Evolutionary conservation across 2,797 vertebrate species (phyloP), one percentile per base, ranked within the genome.

Genomic region (Mus caroli): DNA sequence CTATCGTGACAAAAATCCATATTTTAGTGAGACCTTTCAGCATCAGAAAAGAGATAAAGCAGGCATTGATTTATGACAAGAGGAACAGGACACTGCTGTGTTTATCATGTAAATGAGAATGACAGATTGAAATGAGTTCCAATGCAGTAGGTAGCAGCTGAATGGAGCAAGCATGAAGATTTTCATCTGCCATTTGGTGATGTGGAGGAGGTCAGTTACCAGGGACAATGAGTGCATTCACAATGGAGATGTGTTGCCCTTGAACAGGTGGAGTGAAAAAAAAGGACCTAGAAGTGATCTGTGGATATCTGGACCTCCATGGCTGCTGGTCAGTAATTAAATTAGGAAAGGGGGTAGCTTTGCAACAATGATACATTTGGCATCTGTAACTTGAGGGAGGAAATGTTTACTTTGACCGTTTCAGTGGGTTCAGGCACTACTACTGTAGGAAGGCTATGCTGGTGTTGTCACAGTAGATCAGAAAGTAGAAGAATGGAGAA

Each of bases 141-240:
- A 84, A 31, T 56, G 52, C 20, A 37, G 3, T 73, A 24, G 50
- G 54, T 13, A 52, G 2, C 22, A 64, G 60, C 19, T 64, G 60
- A 91, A n/a, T 40, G 22, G 19, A 69, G 0, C 19, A 64, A 58
- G 4, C 9, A 3, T 83, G 34, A 86, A 34, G 43, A 91, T 92
- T 96, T 91, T 69, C 22, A 37, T 46, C 14, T 75, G 22, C 54
- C 46, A 94, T 76, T 24, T 60, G 17, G 58, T 73, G n/a, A 94
- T 73, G 11, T 2, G 22, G 24, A 92, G 14, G 9, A 92, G 14
- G 9, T 50, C 52, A 90, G 11, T 77, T 76, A 80, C 20, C 52
- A 90, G 62, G 1, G 22, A 89, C 20, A 10, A 73, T 67, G 17
- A 69, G 3, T 84, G n/a, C 24, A 20, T n/a, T 52, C 28, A 58